Conservation (phyloP, 2,888 invertebrate species). For the Diarsia mendica region DNA sequence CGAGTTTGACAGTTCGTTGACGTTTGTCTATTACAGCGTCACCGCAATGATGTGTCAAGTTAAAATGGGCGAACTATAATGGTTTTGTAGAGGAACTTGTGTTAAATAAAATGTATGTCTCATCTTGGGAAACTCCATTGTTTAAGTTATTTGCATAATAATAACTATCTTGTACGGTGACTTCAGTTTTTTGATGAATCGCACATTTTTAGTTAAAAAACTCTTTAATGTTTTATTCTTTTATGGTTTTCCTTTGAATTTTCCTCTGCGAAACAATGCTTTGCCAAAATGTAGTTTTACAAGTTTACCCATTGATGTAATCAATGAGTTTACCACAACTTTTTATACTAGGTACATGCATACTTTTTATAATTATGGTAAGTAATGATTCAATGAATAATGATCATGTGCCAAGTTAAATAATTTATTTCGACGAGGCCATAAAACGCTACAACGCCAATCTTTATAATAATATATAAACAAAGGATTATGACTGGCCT, state of each 20-base stretch:
- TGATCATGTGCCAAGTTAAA: too few relatives aligned
- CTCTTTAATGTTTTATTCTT: background rate
- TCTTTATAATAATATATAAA: too few relatives aligned
- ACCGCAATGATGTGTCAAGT: slow-evolving; percentile 12
- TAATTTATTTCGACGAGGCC: too few relatives aligned
- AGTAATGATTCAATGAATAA: too few relatives aligned
- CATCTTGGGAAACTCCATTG: slow-evolving; percentile 60
- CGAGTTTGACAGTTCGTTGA: slow-evolving; percentile 2
- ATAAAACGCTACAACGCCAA: too few relatives aligned
- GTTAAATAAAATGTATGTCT: slow-evolving; percentile 55
- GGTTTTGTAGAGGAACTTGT: slow-evolving; percentile 48
- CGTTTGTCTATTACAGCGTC: background rate
- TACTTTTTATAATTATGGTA: background rate
- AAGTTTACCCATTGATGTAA: background rate
- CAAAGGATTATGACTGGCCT: too few relatives aligned
- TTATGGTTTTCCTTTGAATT: background rate
- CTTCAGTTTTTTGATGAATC: slow-evolving; percentile 13
- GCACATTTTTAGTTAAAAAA: slow-evolving; percentile 1
- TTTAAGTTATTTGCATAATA: slow-evolving; percentile 52
- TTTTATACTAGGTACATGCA: background rate
- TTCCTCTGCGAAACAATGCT: background rate
- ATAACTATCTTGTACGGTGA: slow-evolving; percentile 41
- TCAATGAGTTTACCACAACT: too few relatives aligned
- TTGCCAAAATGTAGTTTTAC: background rate
- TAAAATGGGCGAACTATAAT: slow-evolving; percentile 10